Evolutionary conservation across 2,888 invertebrate genomes (phyloP).

Genomic region (Oscheius sp.): DNA sequence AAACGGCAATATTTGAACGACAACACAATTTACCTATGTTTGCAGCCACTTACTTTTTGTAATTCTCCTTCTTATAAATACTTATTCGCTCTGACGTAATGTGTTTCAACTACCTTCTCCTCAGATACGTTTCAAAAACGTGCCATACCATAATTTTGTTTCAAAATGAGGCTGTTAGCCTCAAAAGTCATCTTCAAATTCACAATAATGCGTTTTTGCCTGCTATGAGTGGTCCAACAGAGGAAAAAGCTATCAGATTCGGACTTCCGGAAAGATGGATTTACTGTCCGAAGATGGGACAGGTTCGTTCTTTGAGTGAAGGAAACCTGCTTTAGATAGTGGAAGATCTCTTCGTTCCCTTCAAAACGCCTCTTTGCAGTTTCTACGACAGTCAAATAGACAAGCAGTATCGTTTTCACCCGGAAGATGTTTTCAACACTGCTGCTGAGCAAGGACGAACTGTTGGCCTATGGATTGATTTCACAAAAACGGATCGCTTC

Average conservation of each 20-base stretch:
- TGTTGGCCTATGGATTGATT: conserved; percentile 93
- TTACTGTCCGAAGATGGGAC: conserved; percentile 76
- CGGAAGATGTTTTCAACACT: conserved; percentile 84
- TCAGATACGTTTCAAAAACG: not conserved
- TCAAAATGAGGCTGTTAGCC: not conserved
- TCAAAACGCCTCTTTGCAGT: conserved; percentile 90
- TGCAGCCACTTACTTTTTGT: not conserved
- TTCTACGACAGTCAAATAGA: conserved; percentile 87
- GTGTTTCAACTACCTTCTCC: not conserved
- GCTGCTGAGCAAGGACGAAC: conserved; percentile 77
- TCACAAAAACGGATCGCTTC: conserved; percentile 93
- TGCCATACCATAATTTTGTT: not conserved
- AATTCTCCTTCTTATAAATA: not conserved
- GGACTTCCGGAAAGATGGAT: conserved; percentile 76
- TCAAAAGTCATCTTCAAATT: not conserved
- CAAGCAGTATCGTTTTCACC: conserved; percentile 83
- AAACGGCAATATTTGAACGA: too few relatives aligned
- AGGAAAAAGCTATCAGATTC: conserved; percentile 52
- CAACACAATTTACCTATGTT: too few relatives aligned
- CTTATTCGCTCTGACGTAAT: not conserved
- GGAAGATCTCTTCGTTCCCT: conserved; percentile 87
- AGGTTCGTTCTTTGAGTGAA: conserved; percentile 67
- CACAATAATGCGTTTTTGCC: not conserved
- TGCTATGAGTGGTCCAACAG: conserved; percentile 44
- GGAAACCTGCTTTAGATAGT: conserved; percentile 43